These are phyloP conservation scores for Plotosus lineatus DNA, from an alignment of 2,113 vertebrate species.

Conservation along the genomic window DNA sequence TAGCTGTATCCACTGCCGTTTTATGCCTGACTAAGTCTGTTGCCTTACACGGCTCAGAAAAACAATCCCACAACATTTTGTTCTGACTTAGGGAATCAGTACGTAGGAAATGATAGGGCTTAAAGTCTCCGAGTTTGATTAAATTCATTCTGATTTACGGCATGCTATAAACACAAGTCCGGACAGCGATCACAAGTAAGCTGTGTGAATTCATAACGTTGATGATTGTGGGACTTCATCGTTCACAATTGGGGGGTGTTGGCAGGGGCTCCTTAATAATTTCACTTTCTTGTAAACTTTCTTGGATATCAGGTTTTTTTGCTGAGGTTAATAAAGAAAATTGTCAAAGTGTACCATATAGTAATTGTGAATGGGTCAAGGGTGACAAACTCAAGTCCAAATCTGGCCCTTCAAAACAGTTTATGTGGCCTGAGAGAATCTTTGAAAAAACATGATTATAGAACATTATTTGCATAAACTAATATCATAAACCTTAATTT, in stretches of 20 bases:
- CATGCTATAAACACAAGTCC: slow-evolving; percentile 16
- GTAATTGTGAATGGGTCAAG: no score
- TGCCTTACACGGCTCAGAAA: background rate
- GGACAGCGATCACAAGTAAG: slow-evolving; percentile 1
- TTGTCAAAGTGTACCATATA: background rate
- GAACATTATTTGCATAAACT: no score
- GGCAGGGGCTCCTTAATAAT: background rate
- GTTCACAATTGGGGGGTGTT: background rate
- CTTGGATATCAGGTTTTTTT: background rate
- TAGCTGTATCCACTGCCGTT: slow-evolving; percentile 22
- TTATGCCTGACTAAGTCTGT: slow-evolving; percentile 15
- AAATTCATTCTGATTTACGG: slow-evolving; percentile 20
- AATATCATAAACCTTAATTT: no score
- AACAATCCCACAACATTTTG: slow-evolving; percentile 9
- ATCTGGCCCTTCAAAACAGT: no score
- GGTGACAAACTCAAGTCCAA: no score
- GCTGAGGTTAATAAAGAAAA: background rate
- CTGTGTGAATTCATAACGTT: background rate
- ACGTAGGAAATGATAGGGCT: slow-evolving; percentile 26
- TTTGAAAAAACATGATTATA: no score
- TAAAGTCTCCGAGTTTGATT: background rate
- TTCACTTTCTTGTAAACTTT: no score
- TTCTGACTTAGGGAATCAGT: background rate
- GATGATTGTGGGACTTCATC: no score
- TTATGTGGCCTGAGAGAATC: no score